These are phyloP conservation scores for Etheostoma cragini DNA, from an alignment of 2,113 vertebrate species.

Conservation along the genomic window DNA sequence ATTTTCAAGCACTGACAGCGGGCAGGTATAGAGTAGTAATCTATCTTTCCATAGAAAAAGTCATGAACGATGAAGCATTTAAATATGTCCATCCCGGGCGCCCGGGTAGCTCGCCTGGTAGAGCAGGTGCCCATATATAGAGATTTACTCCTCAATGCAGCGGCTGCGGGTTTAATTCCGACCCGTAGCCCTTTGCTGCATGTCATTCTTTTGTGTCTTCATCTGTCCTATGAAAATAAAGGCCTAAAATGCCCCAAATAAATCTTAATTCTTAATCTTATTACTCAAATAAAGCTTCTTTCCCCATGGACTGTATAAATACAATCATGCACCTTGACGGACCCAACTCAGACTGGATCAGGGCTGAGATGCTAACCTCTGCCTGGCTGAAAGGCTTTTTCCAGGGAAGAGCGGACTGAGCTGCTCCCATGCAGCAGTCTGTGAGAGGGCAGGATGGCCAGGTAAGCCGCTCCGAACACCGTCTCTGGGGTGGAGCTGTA, in stretches of 20 bases:
- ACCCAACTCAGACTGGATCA: not conserved
- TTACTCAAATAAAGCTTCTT: not conserved
- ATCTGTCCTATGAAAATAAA: too few relatives aligned
- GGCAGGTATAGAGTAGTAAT: not conserved
- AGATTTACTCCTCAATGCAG: too few relatives aligned
- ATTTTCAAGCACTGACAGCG: slow-evolving; percentile 5
- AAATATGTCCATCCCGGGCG: too few relatives aligned
- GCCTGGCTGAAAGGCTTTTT: slow-evolving; percentile 81
- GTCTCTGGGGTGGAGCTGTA: slow-evolving; percentile 92
- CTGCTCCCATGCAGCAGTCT: slow-evolving; percentile 88
- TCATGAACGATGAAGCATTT: not conserved
- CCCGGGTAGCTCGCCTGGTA: too few relatives aligned
- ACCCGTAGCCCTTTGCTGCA: too few relatives aligned
- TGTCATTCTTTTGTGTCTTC: too few relatives aligned
- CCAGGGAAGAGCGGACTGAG: slow-evolving; percentile 83
- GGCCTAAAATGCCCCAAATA: too few relatives aligned
- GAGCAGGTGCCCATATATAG: too few relatives aligned
- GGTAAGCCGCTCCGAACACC: slow-evolving; percentile 90
- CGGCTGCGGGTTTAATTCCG: too few relatives aligned
- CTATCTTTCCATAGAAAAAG: not conserved
- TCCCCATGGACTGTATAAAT: too few relatives aligned
- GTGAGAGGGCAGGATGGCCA: slow-evolving; percentile 90
- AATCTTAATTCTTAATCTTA: too few relatives aligned
- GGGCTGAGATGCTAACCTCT: slow-evolving; percentile 80
- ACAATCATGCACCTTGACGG: not conserved